Base-by-base conservation (phyloP, 2,113 vertebrate genomes). In the Lipophrys pholis region DNA sequence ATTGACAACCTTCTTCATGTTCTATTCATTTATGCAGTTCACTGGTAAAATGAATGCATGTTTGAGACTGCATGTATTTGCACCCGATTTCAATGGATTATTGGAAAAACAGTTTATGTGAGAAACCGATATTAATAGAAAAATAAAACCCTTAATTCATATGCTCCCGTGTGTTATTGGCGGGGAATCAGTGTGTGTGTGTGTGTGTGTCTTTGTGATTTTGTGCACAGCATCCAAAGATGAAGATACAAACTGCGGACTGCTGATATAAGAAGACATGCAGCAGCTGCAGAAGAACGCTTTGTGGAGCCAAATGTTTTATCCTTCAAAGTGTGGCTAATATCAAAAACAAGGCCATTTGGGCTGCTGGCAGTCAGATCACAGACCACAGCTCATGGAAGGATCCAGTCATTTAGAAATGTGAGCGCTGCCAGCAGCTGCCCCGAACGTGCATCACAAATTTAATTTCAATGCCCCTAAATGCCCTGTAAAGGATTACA, bases 281-380 rank as follows among this genome's bases (percentile, higher is more conserved):
- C 60, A 71, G 49, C 55, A 45, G 68, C 59, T 53, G 35, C 15
- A 41, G 51, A 7, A 42, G 36, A 65, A 63, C 55, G 49, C 79
- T 52, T 14, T 63, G 30, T 63, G 14, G 48, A 81, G 61, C 64
- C 60, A 63, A 73, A 38, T 73, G 55, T 65, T 83, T 56, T 73
- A 21, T 69, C 60, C 70, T 82, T 80, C 73, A 84, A 70, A 82
- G 77, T 69, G 57, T 59, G 40, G n/a, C 49, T 73, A 57, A 38
- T 61, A 73, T 65, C 30, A 78, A 69, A 76, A 56, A 69, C 42
- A 60, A 62, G 16, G 49, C 46, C 12, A 35, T 6, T 57, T 15
- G 38, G 49, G 45, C 38, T 38, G 8, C 62, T 3, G 40, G 40
- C 55, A 61, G 41, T 65, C 49, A 69, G 50, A 62, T 39, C 36